phyloP scores from a whole-genome alignment of 1,140 invertebrate species.

The Drosophila pachea region DNA sequence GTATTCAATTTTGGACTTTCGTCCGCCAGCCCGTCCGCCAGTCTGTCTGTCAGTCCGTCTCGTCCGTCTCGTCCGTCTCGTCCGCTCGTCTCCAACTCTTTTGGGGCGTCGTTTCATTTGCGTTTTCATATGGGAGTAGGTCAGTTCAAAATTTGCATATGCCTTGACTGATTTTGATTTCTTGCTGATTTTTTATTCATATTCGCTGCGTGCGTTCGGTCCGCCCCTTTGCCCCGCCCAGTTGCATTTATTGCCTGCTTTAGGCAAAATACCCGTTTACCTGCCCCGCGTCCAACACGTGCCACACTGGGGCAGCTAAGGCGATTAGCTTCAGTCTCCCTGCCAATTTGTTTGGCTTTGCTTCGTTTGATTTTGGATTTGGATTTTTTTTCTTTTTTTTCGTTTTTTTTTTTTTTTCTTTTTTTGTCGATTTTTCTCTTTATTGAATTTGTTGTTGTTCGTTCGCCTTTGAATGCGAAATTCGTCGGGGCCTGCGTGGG shows the following conservation, averaged over 20 bases:
- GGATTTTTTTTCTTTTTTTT: constrained; percentile 30
- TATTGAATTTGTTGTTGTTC: no score
- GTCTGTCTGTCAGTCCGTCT: constrained; percentile 9
- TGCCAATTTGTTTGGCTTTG: constrained; percentile 49
- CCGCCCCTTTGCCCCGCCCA: constrained; percentile 22
- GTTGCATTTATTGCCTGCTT: constrained; percentile 42
- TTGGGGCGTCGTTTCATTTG: constrained; percentile 56
- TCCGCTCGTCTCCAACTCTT: constrained; percentile 32
- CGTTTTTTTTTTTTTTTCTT: constrained; percentile 13
- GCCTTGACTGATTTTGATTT: constrained; percentile 69
- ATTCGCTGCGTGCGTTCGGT: constrained; percentile 29
- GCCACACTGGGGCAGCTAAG: constrained; percentile 32
- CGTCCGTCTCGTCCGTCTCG: constrained; percentile 17
- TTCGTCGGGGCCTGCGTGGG: constrained; percentile 25
- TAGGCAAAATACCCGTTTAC: constrained; percentile 24
- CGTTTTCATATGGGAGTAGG: constrained; percentile 74
- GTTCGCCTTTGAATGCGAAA: background rate
- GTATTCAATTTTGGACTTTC: constrained; percentile 43
- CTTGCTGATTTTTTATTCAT: constrained; percentile 73
- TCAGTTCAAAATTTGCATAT: constrained; percentile 78
- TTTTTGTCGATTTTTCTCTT: background rate
- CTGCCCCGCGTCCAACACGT: constrained; percentile 12
- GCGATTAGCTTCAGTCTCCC: constrained; percentile 43
- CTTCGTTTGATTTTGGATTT: constrained; percentile 6
- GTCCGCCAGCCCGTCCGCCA: no score